Base-by-base conservation (phyloP, 2,113 vertebrate genomes). In the Microtus oregoni region DNA sequence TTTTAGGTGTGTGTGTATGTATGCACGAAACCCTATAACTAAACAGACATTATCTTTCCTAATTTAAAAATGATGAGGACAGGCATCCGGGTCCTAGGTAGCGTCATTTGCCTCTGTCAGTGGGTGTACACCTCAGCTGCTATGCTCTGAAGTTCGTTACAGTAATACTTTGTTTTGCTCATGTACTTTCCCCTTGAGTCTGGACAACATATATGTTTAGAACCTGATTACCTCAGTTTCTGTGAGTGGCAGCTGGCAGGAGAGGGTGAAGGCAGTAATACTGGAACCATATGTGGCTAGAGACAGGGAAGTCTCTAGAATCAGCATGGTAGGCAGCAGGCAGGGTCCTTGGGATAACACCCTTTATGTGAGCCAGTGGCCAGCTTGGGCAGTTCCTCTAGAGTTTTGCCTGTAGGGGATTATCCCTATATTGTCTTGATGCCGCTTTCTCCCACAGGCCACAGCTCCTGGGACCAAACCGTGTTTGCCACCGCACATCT, bases 61-160 rank as follows among this genome's bases (percentile, higher is more conserved):
- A 35, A 78, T 89, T 97, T 75, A 38, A 91, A 91, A n/a, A n/a
- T 44, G 17, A 79, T 85, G 78, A 32, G 44, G 52, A 52, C 65
- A 87, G 30, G 3, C 17, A 38, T 44, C 58, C 41, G 50, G n/a
- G 41, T 75, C 38, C 41, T 9, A 61, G 52, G 32, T n/a, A 75
- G 58, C 55, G 73, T 68, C 47, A 28, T 44, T 68, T 81, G 61
- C 88, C 9, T 4, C 26, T 14, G 38, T 73, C 73, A n/a, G 63
- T 15, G 1, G 2, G 20, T 81, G 17, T 76, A 12, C 10, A 67
- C 65, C 77, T 50, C n/a, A 52, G 22, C 4, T 19, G 7, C 10
- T 61, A 26, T 41, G 30, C 47, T 65, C 77, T 78, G 68, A 83
- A 2, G 7, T 8, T 83, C 2, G 32, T 12, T 26, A 3, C 19